Evolutionary conservation across 1,140 invertebrate species (phyloP).

Genomic region (Drosophila pachea): DNA sequence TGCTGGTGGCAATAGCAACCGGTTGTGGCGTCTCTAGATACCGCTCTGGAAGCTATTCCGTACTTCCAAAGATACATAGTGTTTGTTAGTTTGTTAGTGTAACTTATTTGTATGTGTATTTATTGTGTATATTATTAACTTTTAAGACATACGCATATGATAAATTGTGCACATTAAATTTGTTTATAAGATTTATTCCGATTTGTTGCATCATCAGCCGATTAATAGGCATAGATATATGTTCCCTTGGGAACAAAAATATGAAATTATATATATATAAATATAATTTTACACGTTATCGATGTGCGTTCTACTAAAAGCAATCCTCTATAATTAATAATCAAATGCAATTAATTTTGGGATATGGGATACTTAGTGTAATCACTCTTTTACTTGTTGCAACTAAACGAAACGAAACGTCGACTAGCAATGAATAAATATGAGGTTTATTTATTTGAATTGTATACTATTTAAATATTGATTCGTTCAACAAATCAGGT

Average conservation of each 20-base stretch:
- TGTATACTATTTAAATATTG: not conserved
- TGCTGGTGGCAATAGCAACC: slow-evolving; percentile 78
- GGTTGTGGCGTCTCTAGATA: slow-evolving; percentile 62
- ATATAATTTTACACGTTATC: not conserved
- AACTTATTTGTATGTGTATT: slow-evolving; percentile 33
- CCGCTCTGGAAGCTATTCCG: no score
- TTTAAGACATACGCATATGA: slow-evolving; percentile 16
- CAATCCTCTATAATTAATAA: not conserved
- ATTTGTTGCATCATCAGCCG: not conserved
- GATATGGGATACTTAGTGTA: no score
- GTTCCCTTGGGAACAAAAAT: not conserved
- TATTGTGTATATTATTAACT: slow-evolving; percentile 53
- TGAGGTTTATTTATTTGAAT: not conserved
- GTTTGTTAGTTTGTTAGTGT: slow-evolving; percentile 28
- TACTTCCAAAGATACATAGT: slow-evolving; percentile 24
- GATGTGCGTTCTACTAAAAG: slow-evolving; percentile 1
- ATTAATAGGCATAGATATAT: not conserved
- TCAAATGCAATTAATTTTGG: not conserved
- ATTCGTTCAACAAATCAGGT: no score
- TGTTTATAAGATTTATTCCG: not conserved
- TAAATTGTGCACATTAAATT: slow-evolving; percentile 22
- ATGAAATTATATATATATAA: not conserved
- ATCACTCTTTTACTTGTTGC: no score
- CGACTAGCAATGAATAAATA: not conserved
- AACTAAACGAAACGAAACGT: not conserved